Evolutionary conservation across 2,888 invertebrate species (phyloP).

Genomic region (Drosophila fungiperda): DNA sequence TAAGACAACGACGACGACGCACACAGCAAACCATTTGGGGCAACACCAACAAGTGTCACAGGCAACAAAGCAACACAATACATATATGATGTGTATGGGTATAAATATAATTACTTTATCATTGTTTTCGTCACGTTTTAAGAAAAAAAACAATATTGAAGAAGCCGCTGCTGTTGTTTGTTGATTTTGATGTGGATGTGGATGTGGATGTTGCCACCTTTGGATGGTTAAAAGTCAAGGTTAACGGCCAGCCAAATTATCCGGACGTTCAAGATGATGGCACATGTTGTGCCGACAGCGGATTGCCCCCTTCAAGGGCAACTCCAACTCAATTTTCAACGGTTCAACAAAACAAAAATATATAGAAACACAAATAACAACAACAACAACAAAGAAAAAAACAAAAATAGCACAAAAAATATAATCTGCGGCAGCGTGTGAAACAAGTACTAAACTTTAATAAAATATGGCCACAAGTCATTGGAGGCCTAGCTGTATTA

Average conservation of each 20-base stretch:
- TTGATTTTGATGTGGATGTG: background rate
- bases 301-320: slow-evolving; percentile 47
- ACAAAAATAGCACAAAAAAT: slow-evolving; percentile 7
- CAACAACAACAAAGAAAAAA: background rate
- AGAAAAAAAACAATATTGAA: slow-evolving; percentile 61
- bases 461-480: slow-evolving; percentile 39
- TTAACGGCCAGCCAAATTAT: slow-evolving; percentile 51
- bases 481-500: slow-evolving; percentile 6
- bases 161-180: slow-evolving; percentile 24
- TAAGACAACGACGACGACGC: slow-evolving; percentile 12
- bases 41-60: slow-evolving; percentile 46
- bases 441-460: slow-evolving; percentile 34
- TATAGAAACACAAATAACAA: slow-evolving; percentile 1
- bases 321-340: slow-evolving; percentile 24
- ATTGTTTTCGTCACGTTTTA: slow-evolving; percentile 69
- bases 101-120: slow-evolving; percentile 68
- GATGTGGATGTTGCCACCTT: slow-evolving; percentile 28
- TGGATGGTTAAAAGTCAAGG: slow-evolving; percentile 70
- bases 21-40: slow-evolving; percentile 21
- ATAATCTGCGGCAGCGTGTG: slow-evolving; percentile 49
- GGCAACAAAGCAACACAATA: slow-evolving; percentile 11
- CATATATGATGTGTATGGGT: background rate
- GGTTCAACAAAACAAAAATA: slow-evolving; percentile 17
- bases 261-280: slow-evolving; percentile 46
- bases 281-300: slow-evolving; percentile 32